Evolutionary conservation across 2,113 vertebrate genomes (phyloP), one percentile per base, ranked within the genome.

Genomic region (Heterochromis multidens): DNA sequence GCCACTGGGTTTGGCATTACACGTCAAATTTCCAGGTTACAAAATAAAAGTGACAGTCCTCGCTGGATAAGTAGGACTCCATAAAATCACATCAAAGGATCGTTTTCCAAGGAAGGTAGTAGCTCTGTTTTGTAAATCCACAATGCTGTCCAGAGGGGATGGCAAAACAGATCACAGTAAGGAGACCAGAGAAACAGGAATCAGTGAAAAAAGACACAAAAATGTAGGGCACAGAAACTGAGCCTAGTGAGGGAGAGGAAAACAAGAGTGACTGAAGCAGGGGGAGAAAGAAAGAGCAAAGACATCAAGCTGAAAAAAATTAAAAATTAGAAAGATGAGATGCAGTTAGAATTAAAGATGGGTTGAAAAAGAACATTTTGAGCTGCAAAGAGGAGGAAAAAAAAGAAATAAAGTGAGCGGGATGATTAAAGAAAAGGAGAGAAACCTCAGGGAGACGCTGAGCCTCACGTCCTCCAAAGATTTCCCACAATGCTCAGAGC

Each of bases 221-320:
- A 94, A 95, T 91, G 90, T 95, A 95, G 94, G 91, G 74, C 94
- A 87, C 72, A 91, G 82, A 94, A 94, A 82, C 90, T 74, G 93
- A 94, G 90, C 92, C 87, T n/a, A 78, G 84, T 79, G 85, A 93
- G 62, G 61, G 46, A 87, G 86, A 92, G 83, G 80, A 91, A 85
- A 52, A 82, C 54, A 76, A 89, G 56, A 88, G 65, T 82, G 80
- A 85, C 84, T 72, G 78, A 85, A 33, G 63, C 58, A 91, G 81
- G 62, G 59, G 80, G 33, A 77, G 49, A 84, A 89, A 86, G 29
- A 29, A 9, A 82, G 19, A 88, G 21, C 29, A 33, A 88, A 86
- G 63, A 87, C 5, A 21, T 54, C 31, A 25, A 72, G 52, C 27
- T 7, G 40, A 70, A 81, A 19, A 6, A 23, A 65, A 65, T 40